Evolutionary conservation across 2,797 vertebrate species (phyloP).

Genomic region (Leptoclinus maculatus): DNA sequence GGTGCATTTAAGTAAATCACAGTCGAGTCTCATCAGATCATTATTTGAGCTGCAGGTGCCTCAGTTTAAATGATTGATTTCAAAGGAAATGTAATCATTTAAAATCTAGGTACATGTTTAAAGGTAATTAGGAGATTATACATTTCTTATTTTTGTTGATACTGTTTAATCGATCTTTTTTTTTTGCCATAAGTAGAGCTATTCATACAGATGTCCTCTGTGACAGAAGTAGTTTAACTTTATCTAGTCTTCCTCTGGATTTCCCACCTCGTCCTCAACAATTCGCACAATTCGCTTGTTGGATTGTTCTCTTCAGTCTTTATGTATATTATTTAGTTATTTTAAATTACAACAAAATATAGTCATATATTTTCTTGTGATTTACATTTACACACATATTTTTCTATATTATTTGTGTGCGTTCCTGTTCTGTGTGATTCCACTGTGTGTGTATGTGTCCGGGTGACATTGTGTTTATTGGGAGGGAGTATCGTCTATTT

Average conservation of each 20-base stretch:
- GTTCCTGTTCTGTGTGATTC: not conserved
- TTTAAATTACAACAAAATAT: not conserved
- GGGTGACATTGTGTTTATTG: constrained; percentile 38
- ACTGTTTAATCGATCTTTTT: not conserved
- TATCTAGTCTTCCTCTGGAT: not conserved
- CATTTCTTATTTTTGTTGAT: not conserved
- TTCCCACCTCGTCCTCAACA: not conserved
- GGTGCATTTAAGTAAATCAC: constrained; percentile 4
- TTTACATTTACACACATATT: not conserved
- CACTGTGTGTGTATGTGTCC: constrained; percentile 20
- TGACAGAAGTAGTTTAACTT: not conserved
- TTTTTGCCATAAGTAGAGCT: not conserved
- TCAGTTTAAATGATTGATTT: not conserved
- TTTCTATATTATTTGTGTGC: constrained; percentile 1
- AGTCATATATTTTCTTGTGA: not conserved
- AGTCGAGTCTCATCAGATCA: not conserved
- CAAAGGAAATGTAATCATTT: not conserved
- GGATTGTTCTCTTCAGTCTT: constrained; percentile 8
- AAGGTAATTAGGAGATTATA: not conserved
- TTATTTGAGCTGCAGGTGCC: not conserved
- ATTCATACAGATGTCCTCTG: not conserved
- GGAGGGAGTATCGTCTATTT: constrained; percentile 40
- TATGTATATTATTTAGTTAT: not conserved
- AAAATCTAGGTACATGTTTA: not conserved
- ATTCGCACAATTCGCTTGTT: constrained; percentile 27